phyloP scores from a whole-genome alignment of 2,113 vertebrate species.

The Epinephelus fuscoguttatus region DNA sequence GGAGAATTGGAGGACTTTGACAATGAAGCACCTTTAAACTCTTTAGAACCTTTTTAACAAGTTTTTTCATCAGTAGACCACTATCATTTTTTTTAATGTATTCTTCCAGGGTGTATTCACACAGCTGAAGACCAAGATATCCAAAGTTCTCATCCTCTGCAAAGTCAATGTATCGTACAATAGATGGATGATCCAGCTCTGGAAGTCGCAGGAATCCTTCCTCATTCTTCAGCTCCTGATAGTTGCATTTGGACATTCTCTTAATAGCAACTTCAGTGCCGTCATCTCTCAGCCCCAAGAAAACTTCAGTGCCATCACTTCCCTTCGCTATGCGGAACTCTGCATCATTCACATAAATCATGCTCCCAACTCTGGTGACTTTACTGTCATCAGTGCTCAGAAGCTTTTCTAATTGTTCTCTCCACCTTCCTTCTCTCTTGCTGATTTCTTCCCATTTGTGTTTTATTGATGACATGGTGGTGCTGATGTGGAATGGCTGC shows the following conservation, averaged over 20 bases:
- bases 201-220: conserved; percentile 59
- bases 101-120: conserved; percentile 80
- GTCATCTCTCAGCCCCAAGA: conserved; percentile 69
- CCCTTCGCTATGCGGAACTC: conserved; percentile 63
- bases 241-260: conserved; percentile 65
- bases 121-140: conserved; percentile 80
- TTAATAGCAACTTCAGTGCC: conserved; percentile 75
- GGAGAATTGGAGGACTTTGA: conserved; percentile 59
- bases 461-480: rapidly evolving
- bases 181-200: conserved; percentile 58
- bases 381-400: neutral
- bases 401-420: conserved; percentile 35
- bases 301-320: conserved; percentile 72
- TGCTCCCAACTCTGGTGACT: conserved; percentile 6
- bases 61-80: neutral
- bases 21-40: conserved; percentile 71
- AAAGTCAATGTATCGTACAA: conserved; percentile 75
- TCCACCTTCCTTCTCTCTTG: conserved; percentile 64
- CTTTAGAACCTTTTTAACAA: conserved; percentile 58
- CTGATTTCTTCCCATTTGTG: conserved; percentile 3
- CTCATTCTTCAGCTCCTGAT: conserved; percentile 69
- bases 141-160: conserved; percentile 74
- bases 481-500: rapidly evolving
- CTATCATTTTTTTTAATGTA: conserved; percentile 30
- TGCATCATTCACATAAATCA: conserved; percentile 42